These are phyloP conservation scores for Neopelma chrysocephalum DNA, from an alignment of 2,797 vertebrate species.

Conservation along the genomic window DNA sequence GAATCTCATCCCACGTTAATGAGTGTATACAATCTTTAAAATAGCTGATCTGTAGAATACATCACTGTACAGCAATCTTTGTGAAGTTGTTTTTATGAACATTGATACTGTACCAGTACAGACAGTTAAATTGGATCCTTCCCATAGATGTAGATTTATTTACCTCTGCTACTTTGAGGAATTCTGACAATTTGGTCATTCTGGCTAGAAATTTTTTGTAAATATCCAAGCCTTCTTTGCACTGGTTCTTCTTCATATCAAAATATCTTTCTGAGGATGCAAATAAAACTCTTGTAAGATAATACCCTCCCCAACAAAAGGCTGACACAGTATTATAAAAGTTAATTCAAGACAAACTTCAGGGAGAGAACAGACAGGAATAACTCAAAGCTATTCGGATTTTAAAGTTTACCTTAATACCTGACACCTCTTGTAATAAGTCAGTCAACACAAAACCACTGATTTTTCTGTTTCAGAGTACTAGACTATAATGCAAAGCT, in stretches of 20 bases:
- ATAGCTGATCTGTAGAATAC: neutral
- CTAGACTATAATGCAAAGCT: neutral
- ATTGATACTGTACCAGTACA: conserved; percentile 46
- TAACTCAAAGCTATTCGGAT: neutral
- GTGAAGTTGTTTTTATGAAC: neutral
- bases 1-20: neutral
- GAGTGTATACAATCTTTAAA: neutral
- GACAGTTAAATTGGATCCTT: conserved; percentile 10
- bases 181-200: conserved; percentile 91
- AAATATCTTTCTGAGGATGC: conserved; percentile 89
- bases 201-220: conserved; percentile 94
- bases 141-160: conserved; percentile 11
- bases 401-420: neutral
- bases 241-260: conserved; percentile 96
- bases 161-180: conserved; percentile 97
- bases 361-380: neutral
- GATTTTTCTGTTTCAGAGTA: neutral
- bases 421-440: neutral
- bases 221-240: conserved; percentile 94
- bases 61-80: neutral
- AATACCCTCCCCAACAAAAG: neutral
- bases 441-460: neutral
- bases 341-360: neutral
- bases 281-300: conserved; percentile 43
- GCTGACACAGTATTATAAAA: neutral